These are phyloP conservation scores for Prinia subflava DNA, from an alignment of 2,113 vertebrate genomes.

Conservation along the genomic window DNA sequence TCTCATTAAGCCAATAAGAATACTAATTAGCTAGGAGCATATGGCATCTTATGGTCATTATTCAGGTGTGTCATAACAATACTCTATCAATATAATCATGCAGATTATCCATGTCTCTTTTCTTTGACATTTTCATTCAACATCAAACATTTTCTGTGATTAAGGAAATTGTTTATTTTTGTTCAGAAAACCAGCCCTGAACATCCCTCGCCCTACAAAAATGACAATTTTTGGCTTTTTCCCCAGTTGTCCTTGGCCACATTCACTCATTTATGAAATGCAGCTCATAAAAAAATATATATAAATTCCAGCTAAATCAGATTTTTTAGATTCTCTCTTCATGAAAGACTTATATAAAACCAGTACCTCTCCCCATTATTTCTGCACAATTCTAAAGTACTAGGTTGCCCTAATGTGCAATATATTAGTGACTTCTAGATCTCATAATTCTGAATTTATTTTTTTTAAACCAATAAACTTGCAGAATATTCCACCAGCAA, in stretches of 20 bases:
- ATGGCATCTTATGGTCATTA: background rate
- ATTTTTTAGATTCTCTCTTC: background rate
- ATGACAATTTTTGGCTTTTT: no score
- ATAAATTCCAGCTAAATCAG: background rate
- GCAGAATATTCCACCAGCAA: background rate
- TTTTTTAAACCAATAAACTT: background rate
- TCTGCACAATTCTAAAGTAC: background rate
- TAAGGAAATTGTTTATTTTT: background rate
- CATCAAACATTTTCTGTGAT: background rate
- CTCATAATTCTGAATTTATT: background rate
- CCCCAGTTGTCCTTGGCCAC: background rate
- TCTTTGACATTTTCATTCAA: background rate
- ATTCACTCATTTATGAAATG: background rate
- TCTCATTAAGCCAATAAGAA: background rate
- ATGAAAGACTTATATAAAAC: background rate
- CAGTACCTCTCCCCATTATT: background rate
- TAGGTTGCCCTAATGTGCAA: background rate
- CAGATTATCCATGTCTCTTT: background rate
- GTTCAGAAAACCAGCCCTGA: background rate
- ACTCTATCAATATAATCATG: background rate
- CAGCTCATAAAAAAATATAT: background rate
- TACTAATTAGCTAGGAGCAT: background rate
- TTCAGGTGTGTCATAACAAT: background rate
- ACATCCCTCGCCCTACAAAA: background rate
- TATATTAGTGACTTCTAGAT: background rate